Percentiles rank a stretch among this genome's conserved stretches.
Conservation (phyloP, 2,888 invertebrate genomes). For the Caradrina clavipalpis region DNA sequence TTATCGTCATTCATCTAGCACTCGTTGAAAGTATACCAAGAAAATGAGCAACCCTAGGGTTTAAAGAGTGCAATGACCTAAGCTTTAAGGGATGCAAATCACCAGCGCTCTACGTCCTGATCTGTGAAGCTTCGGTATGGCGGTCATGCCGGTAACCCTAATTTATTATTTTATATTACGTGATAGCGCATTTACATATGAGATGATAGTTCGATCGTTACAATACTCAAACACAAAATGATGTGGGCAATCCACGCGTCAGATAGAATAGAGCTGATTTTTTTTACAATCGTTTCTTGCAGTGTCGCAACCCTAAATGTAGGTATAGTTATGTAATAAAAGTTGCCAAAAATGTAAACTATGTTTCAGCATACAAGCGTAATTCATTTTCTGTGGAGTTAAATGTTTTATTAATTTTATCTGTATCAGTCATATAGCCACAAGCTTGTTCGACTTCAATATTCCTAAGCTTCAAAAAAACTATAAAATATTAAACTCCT, state of each 20-base stretch:
- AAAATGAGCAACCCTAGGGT: slow-evolving; percentile 74
- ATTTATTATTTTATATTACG: slow-evolving; percentile 19
- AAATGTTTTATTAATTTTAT: slow-evolving; percentile 4
- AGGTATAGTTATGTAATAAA: slow-evolving; percentile 10
- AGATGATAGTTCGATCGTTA: neutral
- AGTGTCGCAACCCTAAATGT: neutral
- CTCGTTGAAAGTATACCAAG: slow-evolving; percentile 75
- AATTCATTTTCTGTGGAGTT: neutral
- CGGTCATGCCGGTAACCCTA: slow-evolving; percentile 26
- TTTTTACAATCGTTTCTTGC: neutral
- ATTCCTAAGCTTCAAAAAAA: slow-evolving; percentile 10
- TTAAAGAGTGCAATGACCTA: slow-evolving; percentile 71
- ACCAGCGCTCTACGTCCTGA: neutral
- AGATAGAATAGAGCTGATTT: neutral
- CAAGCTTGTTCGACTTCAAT: slow-evolving; percentile 15
- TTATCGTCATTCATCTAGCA: slow-evolving; percentile 87
- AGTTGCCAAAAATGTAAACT: neutral
- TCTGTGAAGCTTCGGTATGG: slow-evolving; percentile 6
- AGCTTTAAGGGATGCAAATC: neutral
- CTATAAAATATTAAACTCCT: slow-evolving; percentile 10
- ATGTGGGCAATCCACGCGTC: neutral
- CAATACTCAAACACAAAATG: neutral
- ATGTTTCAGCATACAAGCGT: neutral
- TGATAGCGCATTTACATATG: slow-evolving; percentile 8
- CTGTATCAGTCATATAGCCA: neutral